Evolutionary conservation across 2,113 vertebrate species (phyloP), one percentile per base, ranked within the genome.

Genomic region (Sturnira hondurensis): DNA sequence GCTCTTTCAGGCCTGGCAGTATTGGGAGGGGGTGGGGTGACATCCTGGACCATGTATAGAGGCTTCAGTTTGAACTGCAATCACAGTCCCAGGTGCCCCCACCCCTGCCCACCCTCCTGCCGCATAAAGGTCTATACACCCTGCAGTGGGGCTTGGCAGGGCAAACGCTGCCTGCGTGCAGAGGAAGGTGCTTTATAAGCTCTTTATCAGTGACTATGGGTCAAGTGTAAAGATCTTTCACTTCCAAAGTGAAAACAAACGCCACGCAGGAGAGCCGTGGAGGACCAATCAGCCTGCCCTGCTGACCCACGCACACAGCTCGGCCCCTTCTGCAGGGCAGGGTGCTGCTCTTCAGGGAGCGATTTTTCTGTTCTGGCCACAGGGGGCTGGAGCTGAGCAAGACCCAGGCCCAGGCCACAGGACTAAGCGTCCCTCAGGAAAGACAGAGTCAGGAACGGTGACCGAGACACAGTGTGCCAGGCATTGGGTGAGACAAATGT

Each of bases 81-180:
- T 36, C 13, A 2, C 16, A 41, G 50, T n/a, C 19, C 12, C n/a
- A 47, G 24, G 15, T 41, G 2, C 3, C 33, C 24, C 78, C 38
- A 13, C 33, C 9, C 12, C 15, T 26, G 24, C 11, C n/a, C 14
- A n/a, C 24, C 15, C 52, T 61, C 15, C 31, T 11, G 3, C 58
- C 4, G 0, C 0, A 4, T 3, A 28, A 16, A 31, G 16, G 8
- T 33, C 26, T 36, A 6, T 47, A 17, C 50, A 17, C 2, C 22
- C 26, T 7, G 15, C 24, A 47, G 24, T 19, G 5, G 33, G 11
- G 67, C 7, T 11, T 19, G 36, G n/a, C 16, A 0, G 1, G 45
- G 28, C 36, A 43, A 9, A 50, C 7, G 43, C 41, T 41, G 33
- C 15, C 43, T 24, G 24, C 45, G 0, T 20, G 61, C 45, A 70